These are phyloP conservation scores for Drosophila repletoides DNA, from an alignment of 1,140 invertebrate species.

Conservation along the genomic window DNA sequence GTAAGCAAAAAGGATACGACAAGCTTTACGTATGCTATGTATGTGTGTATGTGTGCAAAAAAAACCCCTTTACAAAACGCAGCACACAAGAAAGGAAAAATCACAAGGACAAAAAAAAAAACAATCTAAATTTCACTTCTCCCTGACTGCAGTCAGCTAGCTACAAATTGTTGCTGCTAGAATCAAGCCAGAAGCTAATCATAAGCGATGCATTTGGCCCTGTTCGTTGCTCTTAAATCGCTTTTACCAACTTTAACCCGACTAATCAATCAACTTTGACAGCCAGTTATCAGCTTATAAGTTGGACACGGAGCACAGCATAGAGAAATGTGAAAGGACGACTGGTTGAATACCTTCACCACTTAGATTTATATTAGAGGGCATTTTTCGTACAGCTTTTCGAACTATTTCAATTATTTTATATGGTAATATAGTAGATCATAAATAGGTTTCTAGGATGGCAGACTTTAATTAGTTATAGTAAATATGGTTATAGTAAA, in stretches of 20 bases:
- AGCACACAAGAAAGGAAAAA: neutral
- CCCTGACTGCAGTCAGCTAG: too few species aligned
- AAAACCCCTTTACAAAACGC: too few species aligned
- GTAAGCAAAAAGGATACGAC: constrained; percentile 16
- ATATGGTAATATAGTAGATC: too few species aligned
- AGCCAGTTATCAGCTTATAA: constrained; percentile 37
- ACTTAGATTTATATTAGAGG: too few species aligned
- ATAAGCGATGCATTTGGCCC: constrained; percentile 23
- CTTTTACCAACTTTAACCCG: constrained; percentile 24
- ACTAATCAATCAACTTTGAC: constrained; percentile 44
- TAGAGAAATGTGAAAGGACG: neutral
- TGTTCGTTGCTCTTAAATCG: constrained; percentile 1
- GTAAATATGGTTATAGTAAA: too few species aligned
- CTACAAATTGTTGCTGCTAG: too few species aligned
- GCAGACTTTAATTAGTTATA: too few species aligned
- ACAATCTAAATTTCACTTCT: constrained; percentile 5
- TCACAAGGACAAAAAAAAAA: neutral
- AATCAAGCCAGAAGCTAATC: constrained; percentile 34
- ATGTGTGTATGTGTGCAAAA: constrained; percentile 3
- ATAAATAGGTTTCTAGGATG: too few species aligned
- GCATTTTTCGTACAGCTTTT: too few species aligned
- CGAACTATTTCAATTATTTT: too few species aligned
- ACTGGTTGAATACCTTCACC: too few species aligned
- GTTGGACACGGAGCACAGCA: neutral
- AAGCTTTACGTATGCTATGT: constrained; percentile 1